Conservation (phyloP, 2,797 vertebrate species). For the Ptychadena robeensis region DNA sequence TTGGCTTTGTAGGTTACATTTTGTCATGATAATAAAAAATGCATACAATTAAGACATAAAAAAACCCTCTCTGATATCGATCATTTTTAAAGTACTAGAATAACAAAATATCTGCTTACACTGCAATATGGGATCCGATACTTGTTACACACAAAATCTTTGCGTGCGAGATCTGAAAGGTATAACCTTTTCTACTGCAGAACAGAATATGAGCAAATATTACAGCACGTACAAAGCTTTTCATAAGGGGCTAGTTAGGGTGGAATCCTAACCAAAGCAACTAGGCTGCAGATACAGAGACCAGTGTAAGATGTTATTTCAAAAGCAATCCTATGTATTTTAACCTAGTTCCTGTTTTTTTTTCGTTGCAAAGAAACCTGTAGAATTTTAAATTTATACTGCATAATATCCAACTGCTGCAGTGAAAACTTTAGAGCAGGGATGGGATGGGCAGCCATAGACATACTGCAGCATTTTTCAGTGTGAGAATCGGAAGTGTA, state of each 20-base stretch:
- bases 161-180: slow-evolving; percentile 3
- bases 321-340: not conserved
- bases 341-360: not conserved
- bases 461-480: slow-evolving; percentile 10
- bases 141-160: not conserved
- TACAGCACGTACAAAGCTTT: slow-evolving; percentile 31
- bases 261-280: slow-evolving; percentile 24
- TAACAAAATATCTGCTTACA: not conserved
- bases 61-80: not conserved
- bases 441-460: not conserved
- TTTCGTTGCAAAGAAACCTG: slow-evolving; percentile 6
- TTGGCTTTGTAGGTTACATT: not conserved
- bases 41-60: not conserved
- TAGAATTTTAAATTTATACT: slow-evolving; percentile 2
- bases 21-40: not conserved
- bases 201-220: slow-evolving; percentile 11
- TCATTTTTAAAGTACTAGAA: not conserved
- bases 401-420: slow-evolving; percentile 10
- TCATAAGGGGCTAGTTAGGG: slow-evolving; percentile 43
- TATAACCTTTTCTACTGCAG: slow-evolving; percentile 21
- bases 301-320: not conserved
- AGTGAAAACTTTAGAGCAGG: not conserved
- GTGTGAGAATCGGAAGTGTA: not conserved
- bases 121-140: not conserved
- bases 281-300: not conserved